Base-by-base conservation (phyloP, 2,797 vertebrate genomes). In the Menidia menidia region DNA sequence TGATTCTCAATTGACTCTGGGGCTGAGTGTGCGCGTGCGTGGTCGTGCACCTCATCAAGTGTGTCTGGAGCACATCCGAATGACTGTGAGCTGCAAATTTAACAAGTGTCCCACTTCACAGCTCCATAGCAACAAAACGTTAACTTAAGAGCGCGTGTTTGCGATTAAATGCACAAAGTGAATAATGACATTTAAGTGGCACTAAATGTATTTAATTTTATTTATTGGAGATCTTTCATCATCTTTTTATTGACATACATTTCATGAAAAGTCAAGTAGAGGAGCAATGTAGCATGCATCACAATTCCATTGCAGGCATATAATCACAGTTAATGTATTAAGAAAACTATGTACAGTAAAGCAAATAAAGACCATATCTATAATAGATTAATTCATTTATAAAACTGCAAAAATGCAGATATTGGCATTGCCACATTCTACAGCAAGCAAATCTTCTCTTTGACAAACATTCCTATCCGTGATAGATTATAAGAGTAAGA, bases 241-340 rank as follows among this genome's bases (percentile, higher is more conserved):
- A 56, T 79, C 25, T 82, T 82, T 84, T 81, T 77, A 78, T 85
- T 77, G 82, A 92, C 90, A 93, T 90, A 93, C 89, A 92, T 84
- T 87, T 92, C 73, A 90, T 91, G 85, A 91, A 83, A 92, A 87
- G 80, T 88, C 81, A 84, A 87, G 77, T 85, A 85, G 77, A 91
- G 82, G 84, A 91, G 88, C 79, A 71, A 73, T 86, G 82, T 85
- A 87, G 85, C 93, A 95, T 94, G 93, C 94, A 92, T 89, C 88
- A 91, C 87, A 81, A 90, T 93, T 92, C 81, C 80, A 89, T 87
- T 75, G 85, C 91, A 92, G 88, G 88, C 91, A 91, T 91, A 89
- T 91, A 84, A 86, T 91, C 86, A 94, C 92, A 93, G 80, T 85
- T 75, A 87, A 84, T 79, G 76, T 85, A 70, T 91, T 81, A 73